A percentile compares a stretch with the other conserved stretches of the same genome.
Conservation (phyloP, 1,140 invertebrate genomes). For the Stegodyphus mimosarum region DNA sequence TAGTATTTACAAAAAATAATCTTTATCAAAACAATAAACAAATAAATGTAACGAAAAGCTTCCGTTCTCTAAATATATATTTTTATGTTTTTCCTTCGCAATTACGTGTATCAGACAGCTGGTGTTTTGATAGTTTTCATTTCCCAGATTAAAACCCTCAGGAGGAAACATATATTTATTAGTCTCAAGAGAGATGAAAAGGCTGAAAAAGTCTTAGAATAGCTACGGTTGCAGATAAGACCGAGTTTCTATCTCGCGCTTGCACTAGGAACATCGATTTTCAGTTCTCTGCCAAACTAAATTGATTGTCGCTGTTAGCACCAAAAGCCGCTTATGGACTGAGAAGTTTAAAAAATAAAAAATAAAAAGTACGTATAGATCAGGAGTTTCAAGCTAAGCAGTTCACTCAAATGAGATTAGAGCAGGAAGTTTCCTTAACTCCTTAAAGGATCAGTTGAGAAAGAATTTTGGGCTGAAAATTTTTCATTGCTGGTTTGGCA, state of each 20-base stretch:
- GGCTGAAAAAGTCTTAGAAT: not conserved
- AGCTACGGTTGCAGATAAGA: no score
- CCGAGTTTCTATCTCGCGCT: no score
- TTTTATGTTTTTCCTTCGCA: no score
- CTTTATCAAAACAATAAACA: no score
- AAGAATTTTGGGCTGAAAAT: slow-evolving; percentile 10
- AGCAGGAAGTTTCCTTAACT: slow-evolving; percentile 28
- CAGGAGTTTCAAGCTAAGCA: slow-evolving; percentile 33
- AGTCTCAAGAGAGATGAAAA: not conserved
- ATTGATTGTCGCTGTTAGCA: slow-evolving; percentile 7
- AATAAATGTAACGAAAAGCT: no score
- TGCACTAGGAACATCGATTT: not conserved
- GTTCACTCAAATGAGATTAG: slow-evolving; percentile 41
- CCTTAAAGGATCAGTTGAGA: slow-evolving; percentile 9
- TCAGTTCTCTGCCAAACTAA: not conserved
- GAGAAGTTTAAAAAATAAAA: slow-evolving; percentile 17
- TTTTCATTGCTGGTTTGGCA: slow-evolving; percentile 19
- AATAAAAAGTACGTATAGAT: slow-evolving; percentile 22
- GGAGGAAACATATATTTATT: not conserved
- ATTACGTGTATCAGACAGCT: not conserved
- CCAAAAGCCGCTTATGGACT: slow-evolving; percentile 8
- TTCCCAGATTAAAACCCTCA: not conserved
- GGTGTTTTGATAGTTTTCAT: not conserved
- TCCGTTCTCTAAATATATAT: no score
- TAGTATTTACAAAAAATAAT: no score